Evolutionary conservation across 2,113 vertebrate species (phyloP).

Genomic region (Labeo rohita): DNA sequence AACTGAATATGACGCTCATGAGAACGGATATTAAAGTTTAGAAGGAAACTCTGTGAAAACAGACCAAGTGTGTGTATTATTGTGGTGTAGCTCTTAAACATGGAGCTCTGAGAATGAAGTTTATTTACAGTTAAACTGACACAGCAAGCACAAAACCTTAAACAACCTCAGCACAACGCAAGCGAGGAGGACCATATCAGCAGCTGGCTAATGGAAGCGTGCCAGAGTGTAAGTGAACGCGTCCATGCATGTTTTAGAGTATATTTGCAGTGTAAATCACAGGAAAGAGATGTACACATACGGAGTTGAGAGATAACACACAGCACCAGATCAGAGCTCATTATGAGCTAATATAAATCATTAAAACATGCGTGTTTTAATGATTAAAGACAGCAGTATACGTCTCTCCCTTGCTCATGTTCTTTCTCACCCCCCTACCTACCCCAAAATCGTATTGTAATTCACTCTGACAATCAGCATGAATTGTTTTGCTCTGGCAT

Average conservation of each 20-base stretch:
- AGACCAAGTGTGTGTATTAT: background rate
- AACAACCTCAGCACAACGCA: conserved; percentile 22
- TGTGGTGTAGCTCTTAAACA: background rate
- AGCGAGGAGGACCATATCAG: conserved; percentile 19
- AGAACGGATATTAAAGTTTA: conserved; percentile 19
- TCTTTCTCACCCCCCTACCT: conserved; percentile 33
- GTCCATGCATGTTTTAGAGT: conserved; percentile 13
- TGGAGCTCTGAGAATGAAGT: background rate
- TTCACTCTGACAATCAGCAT: conserved; percentile 52
- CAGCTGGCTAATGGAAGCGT: conserved; percentile 18
- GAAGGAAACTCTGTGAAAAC: conserved; percentile 21
- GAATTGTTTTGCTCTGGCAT: conserved; percentile 49
- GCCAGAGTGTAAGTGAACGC: conserved; percentile 25
- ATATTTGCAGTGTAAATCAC: conserved; percentile 36
- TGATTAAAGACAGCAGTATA: conserved; percentile 5
- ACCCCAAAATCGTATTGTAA: conserved; percentile 32
- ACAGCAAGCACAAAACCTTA: conserved; percentile 35
- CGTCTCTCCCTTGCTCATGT: background rate
- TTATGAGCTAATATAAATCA: conserved; percentile 40
- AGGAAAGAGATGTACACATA: conserved; percentile 24
- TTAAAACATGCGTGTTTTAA: conserved; percentile 25
- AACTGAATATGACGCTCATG: background rate
- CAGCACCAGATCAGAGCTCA: conserved; percentile 1
- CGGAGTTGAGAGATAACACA: conserved; percentile 35
- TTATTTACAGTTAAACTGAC: conserved; percentile 46